Evolutionary conservation across 2,888 invertebrate species (phyloP), one percentile per base, ranked within the genome.

Genomic region (Patella depressa): DNA sequence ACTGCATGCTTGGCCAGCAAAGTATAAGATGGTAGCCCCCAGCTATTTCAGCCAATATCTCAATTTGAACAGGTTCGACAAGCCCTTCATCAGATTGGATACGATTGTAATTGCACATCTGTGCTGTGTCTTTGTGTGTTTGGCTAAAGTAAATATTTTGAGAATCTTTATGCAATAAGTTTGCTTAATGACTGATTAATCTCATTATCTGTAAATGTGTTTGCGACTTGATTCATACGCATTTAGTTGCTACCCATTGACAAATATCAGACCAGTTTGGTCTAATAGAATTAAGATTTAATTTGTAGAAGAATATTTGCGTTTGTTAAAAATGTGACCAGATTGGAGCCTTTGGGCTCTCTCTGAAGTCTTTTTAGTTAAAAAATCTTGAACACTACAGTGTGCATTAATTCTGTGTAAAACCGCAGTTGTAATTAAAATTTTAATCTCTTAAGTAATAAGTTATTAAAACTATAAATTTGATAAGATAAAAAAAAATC

Each of bases 151-250:
- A 65, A 65, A 65, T 65, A 65, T 65, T 65, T 65, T 19, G 19
- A 19, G 19, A 65, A 65, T 65, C 65, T 65, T 65, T 65, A 65
- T 65, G 65, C 65, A 65, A 65, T 65, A 65, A 65, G 65, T 65
- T 65, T 65, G 65, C 65, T 65, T 65, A 65, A 65, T 65, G 19
- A 65, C 65, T 65, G 65, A 65, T 24, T 65, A 65, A 65, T 65
- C 65, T 65, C 65, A 65, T 65, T 65, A 65, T 24, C 19, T 12
- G 65, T 65, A 65, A 65, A 65, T 65, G 65, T 65, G 65, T 65
- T 65, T 65, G 65, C 24, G 24, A 9, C 65, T 65, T 14, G 65
- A 65, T 65, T 65, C 65, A 65, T 19, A 65, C 65, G 17, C 65
- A 65, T 65, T 65, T 65, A 65, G 65, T 65, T 65, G 19, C 24